phyloP scores from a whole-genome alignment of 2,113 vertebrate genomes.

The Corythoichthys intestinalis region DNA sequence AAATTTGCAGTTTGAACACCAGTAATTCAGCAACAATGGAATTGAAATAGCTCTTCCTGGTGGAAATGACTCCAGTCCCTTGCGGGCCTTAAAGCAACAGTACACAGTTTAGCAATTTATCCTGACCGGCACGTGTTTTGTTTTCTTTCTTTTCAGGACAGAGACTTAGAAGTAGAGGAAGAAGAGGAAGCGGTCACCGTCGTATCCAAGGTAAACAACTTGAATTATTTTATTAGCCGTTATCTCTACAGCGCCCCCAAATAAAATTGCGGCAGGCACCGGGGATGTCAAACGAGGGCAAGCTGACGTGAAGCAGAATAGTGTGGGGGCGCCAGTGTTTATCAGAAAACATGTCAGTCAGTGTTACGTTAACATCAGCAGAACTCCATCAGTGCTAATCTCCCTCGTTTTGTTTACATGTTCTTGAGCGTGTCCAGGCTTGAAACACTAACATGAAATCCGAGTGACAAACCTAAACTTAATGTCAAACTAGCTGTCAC shows the following conservation, averaged over 20 bases:
- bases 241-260: no score
- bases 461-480: no score
- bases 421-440: neutral
- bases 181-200: conserved; percentile 53
- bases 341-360: conserved; percentile 49
- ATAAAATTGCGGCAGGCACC: neutral
- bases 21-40: conserved; percentile 32
- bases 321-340: conserved; percentile 37
- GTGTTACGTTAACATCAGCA: conserved; percentile 12
- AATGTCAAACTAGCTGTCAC: no score
- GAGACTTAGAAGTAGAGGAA: conserved; percentile 64
- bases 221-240: no score
- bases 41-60: conserved; percentile 27
- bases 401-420: conserved; percentile 16
- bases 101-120: conserved; percentile 31
- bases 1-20: neutral
- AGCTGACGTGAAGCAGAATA: conserved; percentile 16
- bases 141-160: conserved; percentile 48
- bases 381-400: conserved; percentile 21
- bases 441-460: neutral
- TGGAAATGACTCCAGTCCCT: neutral
- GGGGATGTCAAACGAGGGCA: neutral
- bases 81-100: neutral
- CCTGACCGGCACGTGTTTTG: conserved; percentile 24
- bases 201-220: conserved; percentile 59